Percentiles rank a stretch among this genome's conserved stretches.
Evolutionary conservation across 2,113 vertebrate species (phyloP).

Genomic region (Trematomus loennbergii): DNA sequence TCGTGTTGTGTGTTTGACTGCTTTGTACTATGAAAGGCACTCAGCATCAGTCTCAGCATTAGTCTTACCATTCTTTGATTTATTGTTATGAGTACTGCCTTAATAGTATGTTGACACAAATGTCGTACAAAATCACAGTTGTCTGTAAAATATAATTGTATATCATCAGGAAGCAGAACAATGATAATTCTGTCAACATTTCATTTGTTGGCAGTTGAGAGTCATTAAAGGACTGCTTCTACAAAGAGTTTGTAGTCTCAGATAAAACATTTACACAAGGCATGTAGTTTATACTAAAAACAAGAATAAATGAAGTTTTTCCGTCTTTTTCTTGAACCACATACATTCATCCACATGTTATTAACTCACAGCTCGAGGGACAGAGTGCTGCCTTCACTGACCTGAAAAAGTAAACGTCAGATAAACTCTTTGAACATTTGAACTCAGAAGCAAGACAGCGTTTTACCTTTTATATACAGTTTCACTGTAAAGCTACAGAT

Average conservation of each 20-base stretch:
- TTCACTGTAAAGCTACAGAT: slow-evolving; percentile 4
- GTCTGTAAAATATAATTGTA: slow-evolving; percentile 9
- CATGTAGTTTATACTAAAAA: neutral
- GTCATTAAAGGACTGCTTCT: neutral
- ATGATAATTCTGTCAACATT: neutral
- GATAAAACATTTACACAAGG: neutral
- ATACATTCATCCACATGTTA: slow-evolving; percentile 8
- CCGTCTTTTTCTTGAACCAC: neutral
- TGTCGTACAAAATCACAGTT: neutral
- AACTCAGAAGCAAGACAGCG: slow-evolving; percentile 22
- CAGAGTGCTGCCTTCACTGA: slow-evolving; percentile 41
- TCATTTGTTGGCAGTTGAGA: neutral
- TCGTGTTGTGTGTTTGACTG: neutral
- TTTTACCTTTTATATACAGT: slow-evolving; percentile 22
- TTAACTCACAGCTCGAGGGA: slow-evolving; percentile 40
- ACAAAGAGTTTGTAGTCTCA: neutral
- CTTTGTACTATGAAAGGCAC: too few species aligned
- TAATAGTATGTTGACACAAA: neutral
- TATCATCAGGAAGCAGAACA: slow-evolving; percentile 3
- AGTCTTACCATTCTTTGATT: neutral
- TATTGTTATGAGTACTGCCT: neutral
- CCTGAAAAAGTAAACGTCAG: slow-evolving; percentile 48
- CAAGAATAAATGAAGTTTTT: neutral
- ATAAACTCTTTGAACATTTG: slow-evolving; percentile 27
- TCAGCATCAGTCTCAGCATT: too few species aligned